A percentile compares a stretch with the other conserved stretches of the same genome.
Evolutionary conservation across 2,113 vertebrate species (phyloP).

Genomic region (Pelobates fuscus): DNA sequence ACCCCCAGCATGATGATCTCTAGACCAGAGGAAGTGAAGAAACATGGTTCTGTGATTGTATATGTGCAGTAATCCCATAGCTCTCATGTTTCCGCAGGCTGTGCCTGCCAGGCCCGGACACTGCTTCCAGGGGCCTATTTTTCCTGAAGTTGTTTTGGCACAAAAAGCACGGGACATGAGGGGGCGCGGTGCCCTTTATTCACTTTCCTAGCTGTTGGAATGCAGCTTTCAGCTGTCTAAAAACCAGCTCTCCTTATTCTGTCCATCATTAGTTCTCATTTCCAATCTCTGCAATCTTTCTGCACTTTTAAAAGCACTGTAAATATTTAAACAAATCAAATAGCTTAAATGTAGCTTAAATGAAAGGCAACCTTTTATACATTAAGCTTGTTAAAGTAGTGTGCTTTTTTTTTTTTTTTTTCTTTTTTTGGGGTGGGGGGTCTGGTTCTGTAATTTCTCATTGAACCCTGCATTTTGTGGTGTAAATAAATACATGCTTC

Average conservation of each 20-base stretch:
- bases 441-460: too few relatives aligned
- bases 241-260: constrained; percentile 15
- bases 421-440: too few relatives aligned
- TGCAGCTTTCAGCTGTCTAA: constrained; percentile 33
- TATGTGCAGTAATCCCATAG: constrained; percentile 44
- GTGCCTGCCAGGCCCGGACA: constrained; percentile 44
- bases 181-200: constrained; percentile 46
- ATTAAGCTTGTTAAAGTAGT: too few relatives aligned
- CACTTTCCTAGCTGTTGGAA: constrained; percentile 43
- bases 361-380: too few relatives aligned
- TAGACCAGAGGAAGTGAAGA: constrained; percentile 31
- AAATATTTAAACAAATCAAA: too few relatives aligned
- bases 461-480: too few relatives aligned
- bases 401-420: too few relatives aligned
- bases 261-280: background rate
- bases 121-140: constrained; percentile 42
- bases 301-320: too few relatives aligned
- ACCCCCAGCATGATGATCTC: constrained; percentile 3
- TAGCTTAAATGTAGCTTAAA: too few relatives aligned
- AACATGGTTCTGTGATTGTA: constrained; percentile 45
- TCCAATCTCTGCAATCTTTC: background rate
- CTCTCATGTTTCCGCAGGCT: constrained; percentile 46
- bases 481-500: too few relatives aligned
- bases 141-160: constrained; percentile 46
- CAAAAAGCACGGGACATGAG: constrained; percentile 32